Conservation (phyloP, 2,113 vertebrate species). For the Pogona vitticeps region DNA sequence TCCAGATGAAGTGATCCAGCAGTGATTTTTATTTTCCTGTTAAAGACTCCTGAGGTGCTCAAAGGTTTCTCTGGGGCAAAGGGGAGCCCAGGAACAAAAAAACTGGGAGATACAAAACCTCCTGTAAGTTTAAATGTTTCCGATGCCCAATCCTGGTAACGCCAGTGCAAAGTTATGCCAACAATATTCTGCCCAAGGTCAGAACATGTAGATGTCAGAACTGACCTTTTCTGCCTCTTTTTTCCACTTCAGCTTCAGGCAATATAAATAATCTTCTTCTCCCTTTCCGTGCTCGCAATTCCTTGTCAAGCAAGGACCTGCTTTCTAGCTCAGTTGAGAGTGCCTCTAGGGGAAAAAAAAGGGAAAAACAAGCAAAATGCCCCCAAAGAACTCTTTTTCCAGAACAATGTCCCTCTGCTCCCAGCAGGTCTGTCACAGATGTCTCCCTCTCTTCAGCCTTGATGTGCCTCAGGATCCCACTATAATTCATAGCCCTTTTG, state of each 20-base stretch:
- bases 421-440: neutral
- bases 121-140: too few relatives aligned
- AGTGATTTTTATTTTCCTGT: too few relatives aligned
- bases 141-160: too few relatives aligned
- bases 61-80: too few relatives aligned
- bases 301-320: neutral
- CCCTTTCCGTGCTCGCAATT: neutral
- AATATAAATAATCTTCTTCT: neutral
- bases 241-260: neutral
- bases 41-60: too few relatives aligned
- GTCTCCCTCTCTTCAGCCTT: neutral
- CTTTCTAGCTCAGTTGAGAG: neutral
- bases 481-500: neutral
- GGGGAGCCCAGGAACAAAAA: too few relatives aligned
- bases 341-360: neutral
- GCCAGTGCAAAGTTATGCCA: too few relatives aligned
- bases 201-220: neutral
- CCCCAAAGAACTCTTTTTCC: neutral
- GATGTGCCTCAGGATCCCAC: neutral
- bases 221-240: constrained; percentile 10
- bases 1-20: too few relatives aligned
- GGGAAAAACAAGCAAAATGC: neutral
- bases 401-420: too few relatives aligned
- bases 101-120: too few relatives aligned
- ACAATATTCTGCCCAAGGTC: too few relatives aligned